phyloP scores from a whole-genome alignment of 2,113 vertebrate species.

The Antechinus flavipes region DNA sequence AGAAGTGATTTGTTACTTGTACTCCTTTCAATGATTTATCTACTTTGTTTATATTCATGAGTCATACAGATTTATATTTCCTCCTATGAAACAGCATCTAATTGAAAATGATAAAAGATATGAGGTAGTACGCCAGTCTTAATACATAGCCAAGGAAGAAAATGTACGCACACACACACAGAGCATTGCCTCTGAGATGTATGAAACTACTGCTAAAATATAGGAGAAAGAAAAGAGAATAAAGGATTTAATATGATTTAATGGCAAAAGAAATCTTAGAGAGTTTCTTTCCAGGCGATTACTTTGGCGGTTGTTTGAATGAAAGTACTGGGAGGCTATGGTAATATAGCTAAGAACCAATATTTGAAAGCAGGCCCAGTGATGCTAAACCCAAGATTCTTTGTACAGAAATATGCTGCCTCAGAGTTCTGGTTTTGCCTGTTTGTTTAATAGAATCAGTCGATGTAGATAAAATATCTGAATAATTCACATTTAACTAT shows the following conservation, averaged over 20 bases:
- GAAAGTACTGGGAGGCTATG: background rate
- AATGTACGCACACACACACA: background rate
- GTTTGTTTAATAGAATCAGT: background rate
- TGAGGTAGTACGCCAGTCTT: background rate
- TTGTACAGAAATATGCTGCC: background rate
- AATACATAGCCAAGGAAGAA: background rate
- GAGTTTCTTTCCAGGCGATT: background rate
- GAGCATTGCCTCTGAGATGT: background rate
- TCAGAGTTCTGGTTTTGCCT: background rate
- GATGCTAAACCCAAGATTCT: background rate
- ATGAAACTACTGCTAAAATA: background rate
- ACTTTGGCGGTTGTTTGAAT: background rate
- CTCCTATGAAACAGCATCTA: background rate
- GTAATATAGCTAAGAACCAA: background rate
- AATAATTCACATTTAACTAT: background rate
- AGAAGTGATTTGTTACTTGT: background rate
- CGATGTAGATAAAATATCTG: background rate
- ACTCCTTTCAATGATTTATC: background rate
- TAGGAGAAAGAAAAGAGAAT: background rate
- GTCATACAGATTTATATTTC: background rate
- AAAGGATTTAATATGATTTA: background rate
- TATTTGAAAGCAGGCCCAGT: background rate
- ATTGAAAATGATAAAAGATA: background rate
- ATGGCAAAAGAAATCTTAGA: background rate
- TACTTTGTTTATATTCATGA: background rate